These are phyloP conservation scores for Cacajao melanocephalus DNA, from an alignment of 2,797 vertebrate genomes.

Conservation along the genomic window DNA sequence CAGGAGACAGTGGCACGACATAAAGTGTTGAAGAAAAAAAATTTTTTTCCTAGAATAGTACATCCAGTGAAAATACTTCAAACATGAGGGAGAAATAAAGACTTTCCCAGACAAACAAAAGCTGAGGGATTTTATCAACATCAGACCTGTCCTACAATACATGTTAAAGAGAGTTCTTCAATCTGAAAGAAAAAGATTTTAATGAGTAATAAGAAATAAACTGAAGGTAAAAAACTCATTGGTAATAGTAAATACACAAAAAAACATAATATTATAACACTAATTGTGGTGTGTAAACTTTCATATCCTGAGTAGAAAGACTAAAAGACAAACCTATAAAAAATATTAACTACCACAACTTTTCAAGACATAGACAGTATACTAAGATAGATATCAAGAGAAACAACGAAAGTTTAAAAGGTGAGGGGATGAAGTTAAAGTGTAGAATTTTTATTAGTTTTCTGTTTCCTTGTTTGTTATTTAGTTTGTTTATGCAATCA, in stretches of 20 bases:
- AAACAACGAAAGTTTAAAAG: neutral
- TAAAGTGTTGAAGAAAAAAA: neutral
- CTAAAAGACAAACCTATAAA: neutral
- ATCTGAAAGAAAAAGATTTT: neutral
- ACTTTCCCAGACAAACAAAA: neutral
- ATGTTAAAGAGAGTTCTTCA: too few relatives aligned
- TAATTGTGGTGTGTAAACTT: neutral
- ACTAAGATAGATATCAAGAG: neutral
- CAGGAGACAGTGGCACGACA: too few relatives aligned
- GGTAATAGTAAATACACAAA: neutral
- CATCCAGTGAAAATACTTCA: neutral
- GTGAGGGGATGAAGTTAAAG: neutral
- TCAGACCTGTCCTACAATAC: neutral
- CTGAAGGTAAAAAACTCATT: neutral
- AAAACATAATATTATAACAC: neutral
- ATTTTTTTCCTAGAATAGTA: neutral
- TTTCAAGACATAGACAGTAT: neutral
- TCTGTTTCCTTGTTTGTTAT: neutral
- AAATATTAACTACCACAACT: neutral
- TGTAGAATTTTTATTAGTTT: neutral
- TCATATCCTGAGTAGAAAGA: neutral
- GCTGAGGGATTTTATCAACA: neutral
- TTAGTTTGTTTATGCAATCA: neutral
- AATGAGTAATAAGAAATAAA: neutral
- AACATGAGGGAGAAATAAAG: neutral